A percentile compares a stretch with the other conserved stretches of the same genome.
Evolutionary conservation across 2,888 invertebrate species (phyloP).

Genomic region (Aphrophora alni): DNA sequence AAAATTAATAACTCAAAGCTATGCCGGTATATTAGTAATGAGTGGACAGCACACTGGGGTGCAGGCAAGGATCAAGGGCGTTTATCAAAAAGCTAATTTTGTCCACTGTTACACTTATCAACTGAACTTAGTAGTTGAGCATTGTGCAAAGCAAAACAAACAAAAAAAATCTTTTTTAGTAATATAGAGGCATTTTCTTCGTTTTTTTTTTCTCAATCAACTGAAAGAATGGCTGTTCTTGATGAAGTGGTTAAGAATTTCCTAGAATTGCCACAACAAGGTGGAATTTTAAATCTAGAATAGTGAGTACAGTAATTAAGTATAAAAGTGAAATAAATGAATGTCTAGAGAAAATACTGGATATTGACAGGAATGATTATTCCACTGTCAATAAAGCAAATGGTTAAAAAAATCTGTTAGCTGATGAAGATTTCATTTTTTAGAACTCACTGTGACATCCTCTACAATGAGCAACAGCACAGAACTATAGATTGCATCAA

Average conservation of each 20-base stretch:
- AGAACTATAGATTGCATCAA: background rate
- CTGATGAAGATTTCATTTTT: constrained; percentile 15
- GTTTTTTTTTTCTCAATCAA: constrained; percentile 48
- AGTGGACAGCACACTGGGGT: background rate
- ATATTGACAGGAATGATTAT: too few relatives aligned
- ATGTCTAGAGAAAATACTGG: constrained; percentile 17
- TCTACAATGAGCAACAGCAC: constrained; percentile 4
- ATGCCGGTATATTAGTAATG: background rate
- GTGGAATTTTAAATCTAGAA: too few relatives aligned
- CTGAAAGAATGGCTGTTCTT: constrained; percentile 46
- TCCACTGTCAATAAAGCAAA: background rate
- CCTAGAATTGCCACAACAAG: constrained; percentile 47
- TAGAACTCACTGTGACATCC: constrained; percentile 6
- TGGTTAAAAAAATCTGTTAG: background rate
- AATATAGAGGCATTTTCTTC: constrained; percentile 36
- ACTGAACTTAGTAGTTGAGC: too few relatives aligned
- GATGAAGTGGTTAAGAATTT: constrained; percentile 43
- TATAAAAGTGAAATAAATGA: constrained; percentile 40
- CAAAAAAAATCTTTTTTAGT: constrained; percentile 43
- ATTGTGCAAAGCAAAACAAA: constrained; percentile 20
- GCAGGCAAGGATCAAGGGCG: background rate
- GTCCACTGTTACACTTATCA: too few relatives aligned
- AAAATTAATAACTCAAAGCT: background rate
- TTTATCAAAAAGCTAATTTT: background rate
- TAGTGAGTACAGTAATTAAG: constrained; percentile 34